These are phyloP conservation scores for Achlya flavicornis DNA, from an alignment of 2,888 invertebrate species.

Conservation along the genomic window DNA sequence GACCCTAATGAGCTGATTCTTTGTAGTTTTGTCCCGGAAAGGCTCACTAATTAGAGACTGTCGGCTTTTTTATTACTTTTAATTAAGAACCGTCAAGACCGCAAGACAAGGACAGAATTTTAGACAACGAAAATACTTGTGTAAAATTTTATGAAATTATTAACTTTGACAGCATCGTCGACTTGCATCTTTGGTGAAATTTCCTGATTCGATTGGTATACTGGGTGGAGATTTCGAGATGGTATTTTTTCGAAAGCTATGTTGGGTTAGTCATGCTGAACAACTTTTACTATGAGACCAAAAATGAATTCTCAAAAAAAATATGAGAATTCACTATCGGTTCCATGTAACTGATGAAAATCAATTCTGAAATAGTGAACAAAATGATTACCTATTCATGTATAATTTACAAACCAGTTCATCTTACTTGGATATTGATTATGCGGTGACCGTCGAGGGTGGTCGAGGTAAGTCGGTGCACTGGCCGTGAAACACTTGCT, in stretches of 20 bases:
- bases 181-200: no score
- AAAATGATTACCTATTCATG: not conserved
- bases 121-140: not conserved
- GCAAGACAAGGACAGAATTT: not conserved
- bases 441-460: slow-evolving; percentile 33
- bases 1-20: not conserved
- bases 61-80: not conserved
- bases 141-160: not conserved
- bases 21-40: not conserved
- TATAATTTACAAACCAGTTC: slow-evolving; percentile 1
- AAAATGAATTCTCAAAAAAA: no score
- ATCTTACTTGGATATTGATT: slow-evolving; percentile 41
- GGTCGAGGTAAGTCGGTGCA: slow-evolving; percentile 46
- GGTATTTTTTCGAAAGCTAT: no score
- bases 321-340: no score
- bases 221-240: no score
- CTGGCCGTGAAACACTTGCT: slow-evolving; percentile 53
- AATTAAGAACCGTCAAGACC: not conserved
- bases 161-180: no score
- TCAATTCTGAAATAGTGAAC: not conserved
- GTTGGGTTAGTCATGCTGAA: no score
- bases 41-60: not conserved
- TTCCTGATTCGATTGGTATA: no score
- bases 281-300: no score
- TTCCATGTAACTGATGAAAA: not conserved